Percentiles rank a stretch among this genome's conserved stretches.
Evolutionary conservation across 2,888 invertebrate species (phyloP).

Genomic region (Brenthis hecate): DNA sequence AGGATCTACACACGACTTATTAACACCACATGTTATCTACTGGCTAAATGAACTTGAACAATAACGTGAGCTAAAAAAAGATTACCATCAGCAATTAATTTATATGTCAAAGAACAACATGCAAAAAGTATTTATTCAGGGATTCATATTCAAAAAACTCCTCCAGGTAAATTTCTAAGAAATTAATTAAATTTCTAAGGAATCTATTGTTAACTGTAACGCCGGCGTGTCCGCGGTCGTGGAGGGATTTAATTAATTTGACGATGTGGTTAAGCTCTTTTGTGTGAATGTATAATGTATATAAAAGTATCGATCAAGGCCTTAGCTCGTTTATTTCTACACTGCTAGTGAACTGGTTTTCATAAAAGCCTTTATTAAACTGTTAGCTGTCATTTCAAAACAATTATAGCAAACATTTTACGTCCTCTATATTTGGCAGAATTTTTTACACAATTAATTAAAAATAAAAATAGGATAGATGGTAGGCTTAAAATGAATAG

Average conservation of each 20-base stretch:
- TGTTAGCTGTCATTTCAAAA: no score
- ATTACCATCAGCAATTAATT: no score
- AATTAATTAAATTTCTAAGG: no score
- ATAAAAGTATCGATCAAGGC: slow-evolving; percentile 59
- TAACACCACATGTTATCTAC: no score
- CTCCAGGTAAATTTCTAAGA: no score
- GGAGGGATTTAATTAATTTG: slow-evolving; percentile 75
- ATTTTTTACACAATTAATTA: background rate
- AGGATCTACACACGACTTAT: no score
- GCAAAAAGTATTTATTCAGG: slow-evolving; percentile 62
- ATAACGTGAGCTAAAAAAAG: no score
- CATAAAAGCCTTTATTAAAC: background rate
- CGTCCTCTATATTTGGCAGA: background rate
- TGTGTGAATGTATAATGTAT: slow-evolving; percentile 43
- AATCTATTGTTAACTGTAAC: no score
- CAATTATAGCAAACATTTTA: no score
- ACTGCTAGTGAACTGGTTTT: slow-evolving; percentile 51
- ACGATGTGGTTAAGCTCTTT: slow-evolving; percentile 73
- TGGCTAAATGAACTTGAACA: no score
- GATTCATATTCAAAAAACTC: slow-evolving; percentile 74
- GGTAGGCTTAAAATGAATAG: background rate
- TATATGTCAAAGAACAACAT: no score
- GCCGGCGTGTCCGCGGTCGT: no score
- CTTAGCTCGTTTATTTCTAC: slow-evolving; percentile 53
- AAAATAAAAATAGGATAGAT: background rate